Evolutionary conservation across 2,888 invertebrate genomes (phyloP).

Genomic region (Branchinecta sandiegonensis): DNA sequence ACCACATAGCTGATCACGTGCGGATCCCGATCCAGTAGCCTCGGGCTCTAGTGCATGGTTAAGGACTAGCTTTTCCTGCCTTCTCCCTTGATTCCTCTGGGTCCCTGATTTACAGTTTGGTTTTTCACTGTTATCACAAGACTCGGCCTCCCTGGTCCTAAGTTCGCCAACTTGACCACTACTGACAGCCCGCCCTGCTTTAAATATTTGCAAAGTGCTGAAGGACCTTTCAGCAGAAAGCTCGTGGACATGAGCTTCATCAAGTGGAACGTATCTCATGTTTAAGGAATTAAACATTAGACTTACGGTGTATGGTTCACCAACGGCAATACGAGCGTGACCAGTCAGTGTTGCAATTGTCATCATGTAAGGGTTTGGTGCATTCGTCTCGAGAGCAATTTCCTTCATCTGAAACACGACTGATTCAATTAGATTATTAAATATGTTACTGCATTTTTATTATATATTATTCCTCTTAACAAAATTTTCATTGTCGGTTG

Average conservation of each 20-base stretch:
- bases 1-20: no score
- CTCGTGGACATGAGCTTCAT: not conserved
- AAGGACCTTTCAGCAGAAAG: not conserved
- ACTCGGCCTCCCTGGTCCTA: no score
- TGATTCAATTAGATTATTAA: no score
- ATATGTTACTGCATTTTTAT: no score
- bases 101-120: no score
- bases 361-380: constrained; percentile 65
- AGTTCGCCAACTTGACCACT: not conserved
- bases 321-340: constrained; percentile 56
- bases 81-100: no score
- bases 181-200: not conserved
- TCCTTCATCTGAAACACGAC: constrained; percentile 44
- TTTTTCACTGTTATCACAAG: no score
- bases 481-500: no score
- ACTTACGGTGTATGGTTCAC: constrained; percentile 53
- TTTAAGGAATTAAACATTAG: constrained; percentile 29
- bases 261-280: not conserved
- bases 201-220: not conserved
- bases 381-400: constrained; percentile 44
- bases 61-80: no score
- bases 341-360: constrained; percentile 83
- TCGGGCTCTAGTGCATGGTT: no score
- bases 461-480: no score
- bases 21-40: no score